Evolutionary conservation across 2,888 invertebrate species (phyloP).

Genomic region (Pantelozetes paolii): DNA sequence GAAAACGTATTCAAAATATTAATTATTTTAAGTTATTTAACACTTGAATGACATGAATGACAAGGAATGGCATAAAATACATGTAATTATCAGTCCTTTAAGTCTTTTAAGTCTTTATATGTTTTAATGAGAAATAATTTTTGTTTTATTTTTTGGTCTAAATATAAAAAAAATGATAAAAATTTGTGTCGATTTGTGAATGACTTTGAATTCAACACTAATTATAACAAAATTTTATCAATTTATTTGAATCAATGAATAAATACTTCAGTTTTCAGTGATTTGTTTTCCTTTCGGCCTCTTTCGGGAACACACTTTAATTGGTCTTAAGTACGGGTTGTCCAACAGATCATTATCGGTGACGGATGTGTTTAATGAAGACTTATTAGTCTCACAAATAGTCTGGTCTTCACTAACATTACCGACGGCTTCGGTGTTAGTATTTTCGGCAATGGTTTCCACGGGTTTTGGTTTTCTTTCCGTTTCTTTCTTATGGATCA

Average conservation of each 20-base stretch:
- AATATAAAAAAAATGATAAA: too few relatives aligned
- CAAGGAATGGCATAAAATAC: too few relatives aligned
- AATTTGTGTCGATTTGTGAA: background rate
- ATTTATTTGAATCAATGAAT: too few relatives aligned
- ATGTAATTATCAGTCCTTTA: too few relatives aligned
- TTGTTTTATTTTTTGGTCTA: too few relatives aligned
- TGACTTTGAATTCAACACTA: too few relatives aligned
- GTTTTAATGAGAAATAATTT: too few relatives aligned
- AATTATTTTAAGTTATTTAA: too few relatives aligned
- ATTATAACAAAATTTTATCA: too few relatives aligned
- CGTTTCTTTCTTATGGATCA: constrained; percentile 24
- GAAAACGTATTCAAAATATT: too few relatives aligned
- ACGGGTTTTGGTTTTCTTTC: background rate
- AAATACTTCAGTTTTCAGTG: background rate
- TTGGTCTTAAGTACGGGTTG: constrained; percentile 66
- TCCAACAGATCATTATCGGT: constrained; percentile 60
- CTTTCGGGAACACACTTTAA: constrained; percentile 51
- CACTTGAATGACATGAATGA: too few relatives aligned
- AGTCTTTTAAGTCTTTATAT: too few relatives aligned
- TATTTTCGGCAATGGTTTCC: background rate
- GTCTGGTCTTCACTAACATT: constrained; percentile 20
- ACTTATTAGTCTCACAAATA: constrained; percentile 12
- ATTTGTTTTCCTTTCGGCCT: constrained; percentile 7
- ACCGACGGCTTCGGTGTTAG: background rate
- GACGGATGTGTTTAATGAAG: background rate